These are phyloP conservation scores for Lophura swinhoii DNA, from an alignment of 2,797 vertebrate species.

Conservation along the genomic window DNA sequence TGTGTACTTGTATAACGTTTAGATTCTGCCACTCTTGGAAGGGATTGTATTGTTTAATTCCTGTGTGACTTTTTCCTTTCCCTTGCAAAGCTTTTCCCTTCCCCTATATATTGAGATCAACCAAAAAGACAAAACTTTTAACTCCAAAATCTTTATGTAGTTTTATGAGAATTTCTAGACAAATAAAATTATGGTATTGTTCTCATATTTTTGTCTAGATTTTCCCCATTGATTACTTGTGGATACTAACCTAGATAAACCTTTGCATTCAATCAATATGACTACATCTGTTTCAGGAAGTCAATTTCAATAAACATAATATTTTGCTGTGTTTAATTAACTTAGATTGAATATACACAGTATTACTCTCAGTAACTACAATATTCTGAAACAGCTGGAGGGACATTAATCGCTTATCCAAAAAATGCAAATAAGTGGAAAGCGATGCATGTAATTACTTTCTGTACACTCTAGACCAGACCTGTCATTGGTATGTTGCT, in stretches of 20 bases:
- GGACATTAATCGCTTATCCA: not conserved
- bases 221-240: not conserved
- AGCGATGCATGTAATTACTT: constrained; percentile 50
- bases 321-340: constrained; percentile 1
- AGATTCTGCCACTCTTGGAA: not conserved
- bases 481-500: not conserved
- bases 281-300: not conserved
- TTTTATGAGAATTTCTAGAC: not conserved
- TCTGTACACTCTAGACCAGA: not conserved
- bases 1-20: not conserved
- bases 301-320: not conserved
- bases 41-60: not conserved
- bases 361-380: not conserved
- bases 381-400: constrained; percentile 27
- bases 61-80: not conserved
- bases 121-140: not conserved
- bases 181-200: not conserved
- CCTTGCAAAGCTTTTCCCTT: not conserved
- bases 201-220: not conserved
- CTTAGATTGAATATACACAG: not conserved
- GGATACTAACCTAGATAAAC: not conserved
- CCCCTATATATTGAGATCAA: not conserved
- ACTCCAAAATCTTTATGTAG: not conserved
- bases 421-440: constrained; percentile 40
- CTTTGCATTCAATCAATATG: not conserved